A percentile compares a stretch with the other conserved stretches of the same genome.
phyloP scores from a whole-genome alignment of 2,888 invertebrate genomes.

The Metellina segmentata region DNA sequence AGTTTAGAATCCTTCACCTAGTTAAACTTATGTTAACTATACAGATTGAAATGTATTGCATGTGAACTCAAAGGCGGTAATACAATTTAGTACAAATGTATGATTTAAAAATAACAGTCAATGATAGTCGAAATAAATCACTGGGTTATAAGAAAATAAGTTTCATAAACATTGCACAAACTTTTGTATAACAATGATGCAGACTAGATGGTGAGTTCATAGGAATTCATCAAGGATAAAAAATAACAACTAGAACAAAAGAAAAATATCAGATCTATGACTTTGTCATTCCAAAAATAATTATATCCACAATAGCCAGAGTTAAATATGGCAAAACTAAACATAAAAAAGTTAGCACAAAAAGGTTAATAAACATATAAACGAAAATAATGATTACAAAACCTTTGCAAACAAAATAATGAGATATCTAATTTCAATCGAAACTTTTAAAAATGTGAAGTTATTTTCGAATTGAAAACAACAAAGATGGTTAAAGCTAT shows the following conservation, averaged over 20 bases:
- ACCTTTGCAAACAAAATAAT: neutral
- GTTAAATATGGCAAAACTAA: slow-evolving; percentile 16
- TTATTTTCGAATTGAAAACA: too few relatives aligned
- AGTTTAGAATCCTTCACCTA: too few relatives aligned
- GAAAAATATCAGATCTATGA: slow-evolving; percentile 46
- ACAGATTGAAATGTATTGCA: neutral
- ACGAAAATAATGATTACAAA: neutral
- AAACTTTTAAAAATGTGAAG: neutral
- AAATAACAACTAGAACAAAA: neutral
- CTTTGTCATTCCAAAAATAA: neutral
- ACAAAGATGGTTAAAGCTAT: too few relatives aligned
- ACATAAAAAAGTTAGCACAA: slow-evolving; percentile 2
- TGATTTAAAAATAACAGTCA: neutral
- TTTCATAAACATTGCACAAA: slow-evolving; percentile 33
- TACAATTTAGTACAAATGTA: neutral
- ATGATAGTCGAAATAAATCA: neutral
- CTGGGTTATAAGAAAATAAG: neutral
- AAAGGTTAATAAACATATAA: neutral
- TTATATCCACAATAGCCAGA: neutral
- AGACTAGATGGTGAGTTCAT: slow-evolving; percentile 33
- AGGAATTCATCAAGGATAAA: neutral
- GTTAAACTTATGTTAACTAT: neutral
- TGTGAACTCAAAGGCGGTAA: neutral
- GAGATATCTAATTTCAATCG: neutral
- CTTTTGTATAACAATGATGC: slow-evolving; percentile 15